Evolutionary conservation across 2,888 invertebrate species (phyloP).

Genomic region (Drosophila buzzatii): DNA sequence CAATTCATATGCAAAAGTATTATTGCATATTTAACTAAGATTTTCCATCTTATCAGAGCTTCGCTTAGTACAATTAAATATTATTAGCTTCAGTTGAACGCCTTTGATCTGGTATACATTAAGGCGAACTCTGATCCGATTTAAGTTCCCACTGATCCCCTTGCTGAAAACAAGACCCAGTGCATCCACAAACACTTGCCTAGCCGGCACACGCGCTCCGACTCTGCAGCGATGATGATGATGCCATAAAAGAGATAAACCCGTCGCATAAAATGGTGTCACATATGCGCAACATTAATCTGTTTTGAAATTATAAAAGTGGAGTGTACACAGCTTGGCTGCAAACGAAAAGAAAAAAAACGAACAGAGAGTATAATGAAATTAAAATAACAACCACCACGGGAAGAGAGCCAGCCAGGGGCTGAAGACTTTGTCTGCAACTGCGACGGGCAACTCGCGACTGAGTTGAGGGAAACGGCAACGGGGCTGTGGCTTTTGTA

Average conservation of each 20-base stretch:
- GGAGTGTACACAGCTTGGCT: conserved; percentile 57
- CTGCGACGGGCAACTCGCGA: conserved; percentile 19
- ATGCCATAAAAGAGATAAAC: conserved; percentile 82
- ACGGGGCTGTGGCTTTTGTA: conserved; percentile 63
- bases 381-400: conserved; percentile 80
- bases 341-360: neutral
- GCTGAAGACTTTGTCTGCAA: conserved; percentile 11
- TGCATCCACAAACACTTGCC: conserved; percentile 26
- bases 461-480: conserved; percentile 22
- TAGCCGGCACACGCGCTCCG: conserved; percentile 17
- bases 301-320: conserved; percentile 82
- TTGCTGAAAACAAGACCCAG: neutral
- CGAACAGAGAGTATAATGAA: conserved; percentile 51
- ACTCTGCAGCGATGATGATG: conserved; percentile 47
- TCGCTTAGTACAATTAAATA: neutral
- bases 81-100: neutral
- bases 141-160: conserved; percentile 57
- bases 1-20: neutral
- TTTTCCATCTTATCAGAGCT: neutral
- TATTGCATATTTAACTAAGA: neutral
- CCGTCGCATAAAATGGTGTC: conserved; percentile 81
- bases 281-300: conserved; percentile 84
- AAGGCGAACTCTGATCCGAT: conserved; percentile 61
- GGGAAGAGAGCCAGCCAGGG: conserved; percentile 32
- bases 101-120: conserved; percentile 54